Percentiles rank a stretch among this genome's conserved stretches.
These are phyloP conservation scores for Caenorhabditis angaria DNA, from an alignment of 2,888 invertebrate genomes.

Conservation along the genomic window DNA sequence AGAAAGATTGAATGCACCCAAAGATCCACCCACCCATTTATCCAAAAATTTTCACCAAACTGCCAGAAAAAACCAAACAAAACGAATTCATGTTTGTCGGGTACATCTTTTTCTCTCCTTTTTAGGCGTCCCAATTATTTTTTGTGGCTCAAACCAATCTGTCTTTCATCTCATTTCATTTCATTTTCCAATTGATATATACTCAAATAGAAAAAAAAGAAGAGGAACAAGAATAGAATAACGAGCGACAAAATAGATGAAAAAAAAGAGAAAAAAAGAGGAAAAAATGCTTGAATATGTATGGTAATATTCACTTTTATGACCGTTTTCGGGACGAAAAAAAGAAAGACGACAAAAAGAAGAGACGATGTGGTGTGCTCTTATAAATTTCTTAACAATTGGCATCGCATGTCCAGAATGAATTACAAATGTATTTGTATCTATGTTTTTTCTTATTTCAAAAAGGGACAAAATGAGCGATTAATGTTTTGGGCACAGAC, in stretches of 20 bases:
- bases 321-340: constrained; percentile 17
- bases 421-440: constrained; percentile 14
- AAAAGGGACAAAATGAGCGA: neutral
- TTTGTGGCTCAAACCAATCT: neutral
- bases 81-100: no score
- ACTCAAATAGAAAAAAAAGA: neutral
- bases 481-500: neutral
- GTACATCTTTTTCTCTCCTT: neutral
- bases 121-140: neutral
- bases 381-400: constrained; percentile 50
- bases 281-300: constrained; percentile 15
- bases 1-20: no score
- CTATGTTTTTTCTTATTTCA: neutral
- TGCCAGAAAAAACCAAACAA: no score
- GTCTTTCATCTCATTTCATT: neutral
- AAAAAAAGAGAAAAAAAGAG: neutral
- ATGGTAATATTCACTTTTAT: constrained; percentile 47
- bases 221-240: no score
- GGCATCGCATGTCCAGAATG: constrained; percentile 50
- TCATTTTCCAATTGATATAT: neutral
- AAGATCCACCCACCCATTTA: no score
- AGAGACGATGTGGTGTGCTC: constrained; percentile 41
- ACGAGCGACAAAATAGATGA: neutral
- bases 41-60: no score
- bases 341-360: constrained; percentile 19